These are phyloP conservation scores for Tiliacea citrago DNA, from an alignment of 2,888 invertebrate genomes.

Conservation along the genomic window DNA sequence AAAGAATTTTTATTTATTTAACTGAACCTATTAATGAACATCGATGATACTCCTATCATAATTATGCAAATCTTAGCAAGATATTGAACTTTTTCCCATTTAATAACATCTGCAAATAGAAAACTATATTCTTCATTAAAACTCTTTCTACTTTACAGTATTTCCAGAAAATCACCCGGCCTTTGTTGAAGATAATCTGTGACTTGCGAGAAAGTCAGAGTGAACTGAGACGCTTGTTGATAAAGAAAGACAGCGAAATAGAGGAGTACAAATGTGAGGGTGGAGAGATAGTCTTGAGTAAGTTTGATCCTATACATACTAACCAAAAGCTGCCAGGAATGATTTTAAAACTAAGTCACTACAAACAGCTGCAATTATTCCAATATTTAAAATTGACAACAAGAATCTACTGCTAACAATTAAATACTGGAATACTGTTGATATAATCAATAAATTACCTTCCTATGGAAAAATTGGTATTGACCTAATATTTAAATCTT, in stretches of 20 bases:
- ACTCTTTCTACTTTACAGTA: conserved; percentile 73
- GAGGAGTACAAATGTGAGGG: conserved; percentile 88
- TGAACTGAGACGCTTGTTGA: conserved; percentile 81
- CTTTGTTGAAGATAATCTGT: conserved; percentile 81
- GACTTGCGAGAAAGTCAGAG: conserved; percentile 85
- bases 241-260: conserved; percentile 90
- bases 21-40: neutral
- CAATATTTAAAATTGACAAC: too few species aligned
- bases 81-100: neutral
- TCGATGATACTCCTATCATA: too few species aligned
- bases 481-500: too few species aligned
- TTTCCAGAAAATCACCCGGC: conserved; percentile 78
- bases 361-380: too few species aligned
- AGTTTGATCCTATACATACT: conserved; percentile 58
- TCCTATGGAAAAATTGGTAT: too few species aligned
- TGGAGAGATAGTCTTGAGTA: conserved; percentile 86
- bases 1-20: too few species aligned
- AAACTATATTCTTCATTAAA: neutral
- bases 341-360: too few species aligned
- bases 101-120: neutral
- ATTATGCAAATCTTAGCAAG: neutral
- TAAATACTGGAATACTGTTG: too few species aligned
- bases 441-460: too few species aligned
- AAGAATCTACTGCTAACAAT: too few species aligned
- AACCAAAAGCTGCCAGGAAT: neutral